phyloP scores from a whole-genome alignment of 2,888 invertebrate genomes.

The Drosophila subsilvestris region DNA sequence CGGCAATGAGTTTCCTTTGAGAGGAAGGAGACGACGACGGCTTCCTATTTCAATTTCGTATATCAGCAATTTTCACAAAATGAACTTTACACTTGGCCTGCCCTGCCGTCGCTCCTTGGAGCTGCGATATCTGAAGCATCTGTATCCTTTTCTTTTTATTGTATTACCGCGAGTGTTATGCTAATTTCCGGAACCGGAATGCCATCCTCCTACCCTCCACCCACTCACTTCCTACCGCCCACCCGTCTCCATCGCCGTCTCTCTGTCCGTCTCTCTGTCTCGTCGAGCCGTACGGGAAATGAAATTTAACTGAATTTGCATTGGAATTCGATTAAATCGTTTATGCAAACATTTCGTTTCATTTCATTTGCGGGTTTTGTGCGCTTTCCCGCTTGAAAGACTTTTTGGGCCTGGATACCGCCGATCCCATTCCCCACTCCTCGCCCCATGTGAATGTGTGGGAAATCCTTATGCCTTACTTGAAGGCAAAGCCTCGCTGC shows the following conservation, averaged over 20 bases:
- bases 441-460: constrained; percentile 18
- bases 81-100: constrained; percentile 61
- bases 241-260: constrained; percentile 1
- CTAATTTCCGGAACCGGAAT: constrained; percentile 78
- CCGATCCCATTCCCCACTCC: background rate
- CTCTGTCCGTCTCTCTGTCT: constrained; percentile 21
- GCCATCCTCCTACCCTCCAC: constrained; percentile 16
- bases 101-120: constrained; percentile 14
- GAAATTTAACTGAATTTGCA: constrained; percentile 83
- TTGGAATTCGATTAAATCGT: constrained; percentile 84
- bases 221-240: background rate
- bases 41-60: constrained; percentile 75
- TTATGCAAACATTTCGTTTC: constrained; percentile 83
- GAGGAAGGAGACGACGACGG: constrained; percentile 36
- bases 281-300: constrained; percentile 74
- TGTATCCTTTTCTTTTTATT: constrained; percentile 77
- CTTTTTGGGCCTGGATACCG: constrained; percentile 25
- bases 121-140: constrained; percentile 45
- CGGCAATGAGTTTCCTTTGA: constrained; percentile 36
- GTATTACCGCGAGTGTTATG: constrained; percentile 81
- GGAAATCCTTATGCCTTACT: constrained; percentile 64
- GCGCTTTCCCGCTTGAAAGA: constrained; percentile 59
- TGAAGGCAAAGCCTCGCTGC: constrained; percentile 32
- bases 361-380: constrained; percentile 74
- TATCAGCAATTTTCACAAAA: constrained; percentile 70